Percentiles rank a stretch among this genome's conserved stretches.
These are phyloP conservation scores for Arion vulgaris DNA, from an alignment of 1,140 invertebrate species.

Conservation along the genomic window DNA sequence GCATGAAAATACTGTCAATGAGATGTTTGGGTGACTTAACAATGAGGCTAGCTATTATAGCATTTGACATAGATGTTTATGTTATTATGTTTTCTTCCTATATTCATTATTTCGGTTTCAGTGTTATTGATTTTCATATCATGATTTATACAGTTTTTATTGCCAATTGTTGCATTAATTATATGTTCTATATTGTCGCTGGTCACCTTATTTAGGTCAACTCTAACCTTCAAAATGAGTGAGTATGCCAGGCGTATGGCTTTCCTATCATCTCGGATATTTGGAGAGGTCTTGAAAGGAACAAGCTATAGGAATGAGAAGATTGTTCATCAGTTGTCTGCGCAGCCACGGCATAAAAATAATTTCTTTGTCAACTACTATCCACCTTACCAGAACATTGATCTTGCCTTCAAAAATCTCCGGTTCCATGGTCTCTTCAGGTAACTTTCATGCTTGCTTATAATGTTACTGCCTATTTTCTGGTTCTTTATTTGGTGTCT, in stretches of 20 bases:
- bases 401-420: slow-evolving; percentile 52
- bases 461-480: no score
- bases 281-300: slow-evolving; percentile 87
- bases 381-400: slow-evolving; percentile 74
- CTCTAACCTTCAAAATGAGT: slow-evolving; percentile 28
- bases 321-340: slow-evolving; percentile 85
- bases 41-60: no score
- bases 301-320: slow-evolving; percentile 74
- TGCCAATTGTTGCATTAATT: no score
- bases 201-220: background rate
- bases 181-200: no score
- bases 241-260: slow-evolving; percentile 88
- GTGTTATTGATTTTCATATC: no score
- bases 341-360: slow-evolving; percentile 82
- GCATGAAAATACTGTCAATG: no score
- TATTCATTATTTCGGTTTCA: no score
- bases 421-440: slow-evolving; percentile 64
- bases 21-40: no score
- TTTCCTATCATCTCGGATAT: slow-evolving; percentile 88
- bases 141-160: no score
- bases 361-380: slow-evolving; percentile 87
- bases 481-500: no score
- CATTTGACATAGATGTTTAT: no score
- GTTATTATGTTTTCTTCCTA: no score
- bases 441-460: slow-evolving; percentile 47